phyloP scores from a whole-genome alignment of 2,888 invertebrate genomes.

The Lumbricus terrestris region DNA sequence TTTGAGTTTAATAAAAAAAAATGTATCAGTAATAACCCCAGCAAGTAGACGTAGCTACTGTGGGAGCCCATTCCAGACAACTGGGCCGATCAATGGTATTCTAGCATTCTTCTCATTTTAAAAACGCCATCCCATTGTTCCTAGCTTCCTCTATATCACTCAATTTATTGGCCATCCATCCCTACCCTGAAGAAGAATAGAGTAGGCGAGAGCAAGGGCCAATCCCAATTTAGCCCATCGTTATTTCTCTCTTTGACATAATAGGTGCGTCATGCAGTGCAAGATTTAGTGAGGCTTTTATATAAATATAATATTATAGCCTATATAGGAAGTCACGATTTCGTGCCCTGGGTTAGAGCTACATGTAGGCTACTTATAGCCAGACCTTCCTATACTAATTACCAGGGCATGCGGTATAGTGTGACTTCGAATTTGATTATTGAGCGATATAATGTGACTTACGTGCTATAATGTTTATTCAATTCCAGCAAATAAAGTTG shows the following conservation, averaged over 20 bases:
- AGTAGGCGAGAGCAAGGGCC: not conserved
- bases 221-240: not conserved
- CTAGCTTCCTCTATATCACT: not conserved
- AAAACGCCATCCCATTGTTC: not conserved
- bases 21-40: no score
- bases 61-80: no score
- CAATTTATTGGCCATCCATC: not conserved
- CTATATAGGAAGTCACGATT: not conserved
- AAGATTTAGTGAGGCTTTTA: not conserved
- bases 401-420: not conserved
- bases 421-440: no score
- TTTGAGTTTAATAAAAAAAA: no score
- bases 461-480: no score
- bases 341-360: not conserved
- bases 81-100: no score
- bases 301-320: no score
- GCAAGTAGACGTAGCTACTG: no score
- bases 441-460: no score
- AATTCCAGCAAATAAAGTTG: not conserved
- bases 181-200: not conserved
- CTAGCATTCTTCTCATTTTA: not conserved
- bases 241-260: not conserved
- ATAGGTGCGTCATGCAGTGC: not conserved
- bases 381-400: not conserved
- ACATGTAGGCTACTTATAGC: not conserved